These are phyloP conservation scores for Aphidius ervi DNA, from an alignment of 1,140 invertebrate species.

Conservation along the genomic window DNA sequence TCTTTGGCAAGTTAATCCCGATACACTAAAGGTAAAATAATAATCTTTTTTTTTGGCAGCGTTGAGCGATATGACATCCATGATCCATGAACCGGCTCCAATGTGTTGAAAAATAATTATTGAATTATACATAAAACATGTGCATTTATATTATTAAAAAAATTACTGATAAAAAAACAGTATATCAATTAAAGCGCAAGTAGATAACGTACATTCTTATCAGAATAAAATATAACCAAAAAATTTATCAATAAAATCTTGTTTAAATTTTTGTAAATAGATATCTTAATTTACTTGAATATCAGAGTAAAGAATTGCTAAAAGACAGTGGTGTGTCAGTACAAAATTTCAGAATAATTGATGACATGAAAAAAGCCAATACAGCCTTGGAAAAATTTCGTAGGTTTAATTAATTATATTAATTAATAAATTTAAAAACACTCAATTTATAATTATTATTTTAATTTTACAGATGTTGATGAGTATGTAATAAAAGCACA, in stretches of 20 bases:
- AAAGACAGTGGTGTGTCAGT: slow-evolving; percentile 84
- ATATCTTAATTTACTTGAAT: slow-evolving; percentile 91
- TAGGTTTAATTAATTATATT: slow-evolving; percentile 52
- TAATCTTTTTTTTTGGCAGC: no score
- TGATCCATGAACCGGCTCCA: no score
- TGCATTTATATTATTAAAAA: no score
- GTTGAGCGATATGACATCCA: no score
- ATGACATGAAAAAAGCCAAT: slow-evolving; percentile 65
- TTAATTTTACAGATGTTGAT: slow-evolving; percentile 61
- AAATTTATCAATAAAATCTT: no score
- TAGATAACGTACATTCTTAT: no score
- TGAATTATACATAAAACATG: no score
- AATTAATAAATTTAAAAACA: slow-evolving; percentile 1
- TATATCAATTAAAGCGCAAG: no score
- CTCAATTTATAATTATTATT: slow-evolving; percentile 17
- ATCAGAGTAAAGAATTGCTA: slow-evolving; percentile 94
- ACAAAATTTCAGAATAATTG: slow-evolving; percentile 89
- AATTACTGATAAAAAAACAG: no score
- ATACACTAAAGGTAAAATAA: slow-evolving; percentile 60
- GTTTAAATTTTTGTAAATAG: slow-evolving; percentile 38
- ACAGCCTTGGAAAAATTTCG: slow-evolving; percentile 72
- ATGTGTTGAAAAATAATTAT: no score
- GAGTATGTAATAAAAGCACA: slow-evolving; percentile 99
- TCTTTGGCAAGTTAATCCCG: slow-evolving; percentile 89
- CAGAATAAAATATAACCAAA: no score